Evolutionary conservation across 1,140 invertebrate genomes (phyloP).

Genomic region (Rhagoletis zephyria): DNA sequence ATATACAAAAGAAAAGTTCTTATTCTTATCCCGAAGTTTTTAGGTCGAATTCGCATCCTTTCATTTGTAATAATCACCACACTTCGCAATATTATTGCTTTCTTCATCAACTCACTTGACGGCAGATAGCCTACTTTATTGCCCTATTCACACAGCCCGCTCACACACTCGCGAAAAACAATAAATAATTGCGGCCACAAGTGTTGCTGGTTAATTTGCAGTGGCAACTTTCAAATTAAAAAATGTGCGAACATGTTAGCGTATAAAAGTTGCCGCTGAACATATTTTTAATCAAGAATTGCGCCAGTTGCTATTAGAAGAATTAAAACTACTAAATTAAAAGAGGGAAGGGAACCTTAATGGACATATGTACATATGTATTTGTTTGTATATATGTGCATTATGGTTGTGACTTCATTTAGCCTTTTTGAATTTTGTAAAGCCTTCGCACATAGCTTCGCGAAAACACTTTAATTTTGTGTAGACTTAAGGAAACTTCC

Average conservation of each 20-base stretch:
- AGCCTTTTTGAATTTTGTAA: too few species aligned
- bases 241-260: neutral
- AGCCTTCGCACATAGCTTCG: too few species aligned
- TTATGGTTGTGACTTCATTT: too few species aligned
- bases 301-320: neutral
- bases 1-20: too few species aligned
- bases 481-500: too few species aligned
- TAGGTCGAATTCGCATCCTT: too few species aligned
- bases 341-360: neutral
- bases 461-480: too few species aligned
- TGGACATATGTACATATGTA: neutral
- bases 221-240: constrained; percentile 29
- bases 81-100: too few species aligned
- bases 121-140: neutral
- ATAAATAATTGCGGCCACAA: neutral
- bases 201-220: constrained; percentile 11
- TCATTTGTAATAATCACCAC: too few species aligned
- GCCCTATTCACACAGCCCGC: neutral
- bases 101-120: neutral
- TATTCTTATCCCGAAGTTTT: too few species aligned
- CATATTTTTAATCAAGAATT: constrained; percentile 45
- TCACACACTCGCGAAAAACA: neutral
- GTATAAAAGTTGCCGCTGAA: neutral
- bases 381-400: neutral
- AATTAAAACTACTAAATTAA: neutral